phyloP scores from a whole-genome alignment of 2,888 invertebrate genomes.

The Himalopsyche japonica region DNA sequence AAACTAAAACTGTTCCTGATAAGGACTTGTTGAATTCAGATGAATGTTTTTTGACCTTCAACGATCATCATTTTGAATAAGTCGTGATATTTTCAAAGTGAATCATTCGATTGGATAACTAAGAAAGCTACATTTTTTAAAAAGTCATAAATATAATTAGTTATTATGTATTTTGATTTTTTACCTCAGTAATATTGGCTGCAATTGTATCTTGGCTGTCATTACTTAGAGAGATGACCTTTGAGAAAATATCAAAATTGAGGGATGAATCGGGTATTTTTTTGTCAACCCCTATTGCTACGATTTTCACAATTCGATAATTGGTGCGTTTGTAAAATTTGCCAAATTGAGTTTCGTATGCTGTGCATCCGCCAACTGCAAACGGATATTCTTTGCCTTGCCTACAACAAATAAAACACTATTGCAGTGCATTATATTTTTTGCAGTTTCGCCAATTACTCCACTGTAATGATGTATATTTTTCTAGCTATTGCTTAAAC shows the following conservation, averaged over 20 bases:
- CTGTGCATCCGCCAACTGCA: conserved; percentile 57
- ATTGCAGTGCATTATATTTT: neutral
- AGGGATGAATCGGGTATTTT: conserved; percentile 44
- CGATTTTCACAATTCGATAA: neutral
- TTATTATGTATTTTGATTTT: no score
- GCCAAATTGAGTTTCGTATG: conserved; percentile 50
- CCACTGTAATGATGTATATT: no score
- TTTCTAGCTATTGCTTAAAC: no score
- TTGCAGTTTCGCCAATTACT: no score
- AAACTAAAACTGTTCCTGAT: no score
- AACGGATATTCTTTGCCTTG: conserved; percentile 52
- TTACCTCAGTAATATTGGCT: neutral
- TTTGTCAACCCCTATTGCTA: conserved; percentile 48
- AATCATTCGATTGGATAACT: no score
- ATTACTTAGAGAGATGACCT: conserved; percentile 38
- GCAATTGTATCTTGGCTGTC: neutral
- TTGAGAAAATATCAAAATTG: conserved; percentile 44
- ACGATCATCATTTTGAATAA: no score
- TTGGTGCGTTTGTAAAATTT: conserved; percentile 15
- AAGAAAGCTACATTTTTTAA: no score
- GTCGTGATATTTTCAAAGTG: no score
- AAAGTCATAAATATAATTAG: no score
- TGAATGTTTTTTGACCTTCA: no score
- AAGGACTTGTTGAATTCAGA: no score
- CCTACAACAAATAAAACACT: conserved; percentile 45